A percentile compares a stretch with the other conserved stretches of the same genome.
Evolutionary conservation across 1,140 invertebrate species (phyloP).

Genomic region (Bombus soroeensis): DNA sequence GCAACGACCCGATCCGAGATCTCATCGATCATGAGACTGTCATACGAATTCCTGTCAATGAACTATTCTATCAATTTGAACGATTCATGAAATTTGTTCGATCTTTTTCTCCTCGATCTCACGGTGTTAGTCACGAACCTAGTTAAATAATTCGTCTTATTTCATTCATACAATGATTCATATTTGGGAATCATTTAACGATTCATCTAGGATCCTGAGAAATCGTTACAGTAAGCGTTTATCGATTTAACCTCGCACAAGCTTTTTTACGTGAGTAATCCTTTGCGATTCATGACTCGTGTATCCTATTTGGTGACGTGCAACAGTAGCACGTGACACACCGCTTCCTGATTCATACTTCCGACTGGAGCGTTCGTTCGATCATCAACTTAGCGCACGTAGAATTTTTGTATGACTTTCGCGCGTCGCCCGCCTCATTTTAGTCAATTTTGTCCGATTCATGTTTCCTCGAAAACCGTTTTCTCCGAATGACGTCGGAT

Average conservation of each 20-base stretch:
- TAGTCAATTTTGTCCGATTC: background rate
- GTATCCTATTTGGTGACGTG: conserved; percentile 46
- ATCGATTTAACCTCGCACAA: background rate
- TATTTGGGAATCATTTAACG: background rate
- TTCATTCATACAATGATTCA: background rate
- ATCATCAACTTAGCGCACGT: background rate
- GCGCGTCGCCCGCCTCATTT: background rate
- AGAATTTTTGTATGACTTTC: conserved; percentile 7
- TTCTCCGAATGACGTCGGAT: background rate
- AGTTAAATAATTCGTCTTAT: background rate
- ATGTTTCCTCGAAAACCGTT: background rate
- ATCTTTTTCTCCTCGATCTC: background rate
- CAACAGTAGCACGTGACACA: conserved; percentile 44
- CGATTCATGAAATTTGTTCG: background rate
- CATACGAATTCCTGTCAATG: background rate
- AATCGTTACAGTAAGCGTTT: background rate
- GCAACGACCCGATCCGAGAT: conserved; percentile 40
- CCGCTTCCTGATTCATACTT: conserved; percentile 53
- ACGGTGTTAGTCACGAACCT: background rate
- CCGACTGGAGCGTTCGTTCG: background rate
- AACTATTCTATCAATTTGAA: background rate
- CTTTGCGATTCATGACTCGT: conserved; percentile 43
- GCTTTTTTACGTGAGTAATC: conserved; percentile 39
- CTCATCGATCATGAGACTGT: conserved; percentile 1
- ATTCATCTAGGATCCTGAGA: background rate